A percentile compares a stretch with the other conserved stretches of the same genome.
These are phyloP conservation scores for Hermaeophaga mercurialis DNA, from an alignment of 2,888 invertebrate species.

Conservation along the genomic window DNA sequence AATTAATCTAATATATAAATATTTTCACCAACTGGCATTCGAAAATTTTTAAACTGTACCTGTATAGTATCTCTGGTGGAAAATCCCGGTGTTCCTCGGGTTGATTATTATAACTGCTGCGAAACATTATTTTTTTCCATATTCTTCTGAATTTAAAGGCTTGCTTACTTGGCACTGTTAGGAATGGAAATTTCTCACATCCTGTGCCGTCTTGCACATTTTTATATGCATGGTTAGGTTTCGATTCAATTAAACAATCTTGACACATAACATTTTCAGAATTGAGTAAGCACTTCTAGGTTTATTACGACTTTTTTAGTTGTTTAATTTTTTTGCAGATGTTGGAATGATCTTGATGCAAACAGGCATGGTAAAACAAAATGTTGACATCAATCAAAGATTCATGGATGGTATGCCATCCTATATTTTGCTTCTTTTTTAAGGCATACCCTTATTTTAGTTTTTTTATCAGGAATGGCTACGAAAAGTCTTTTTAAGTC, in stretches of 20 bases:
- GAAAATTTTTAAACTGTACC: no score
- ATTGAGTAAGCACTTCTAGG: slow-evolving; percentile 5
- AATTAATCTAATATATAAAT: no score
- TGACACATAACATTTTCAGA: slow-evolving; percentile 26
- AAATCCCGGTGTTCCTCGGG: background rate
- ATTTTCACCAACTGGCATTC: no score
- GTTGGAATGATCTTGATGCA: slow-evolving; percentile 97
- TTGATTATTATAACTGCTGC: background rate
- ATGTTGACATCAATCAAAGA: slow-evolving; percentile 70
- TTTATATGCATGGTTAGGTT: slow-evolving; percentile 54
- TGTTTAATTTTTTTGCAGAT: slow-evolving; percentile 83
- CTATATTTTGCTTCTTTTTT: slow-evolving; percentile 37
- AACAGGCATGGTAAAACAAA: slow-evolving; percentile 94
- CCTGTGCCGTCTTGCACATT: slow-evolving; percentile 57
- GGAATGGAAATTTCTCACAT: slow-evolving; percentile 56
- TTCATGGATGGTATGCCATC: slow-evolving; percentile 80
- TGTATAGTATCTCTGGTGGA: no score
- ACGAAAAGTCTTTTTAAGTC: no score
- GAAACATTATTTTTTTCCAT: background rate
- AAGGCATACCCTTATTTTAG: background rate
- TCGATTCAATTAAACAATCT: slow-evolving; percentile 26
- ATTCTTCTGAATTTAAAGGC: background rate
- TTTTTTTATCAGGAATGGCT: slow-evolving; percentile 1
- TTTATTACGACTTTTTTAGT: slow-evolving; percentile 40
- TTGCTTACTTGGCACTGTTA: slow-evolving; percentile 16